Percentiles rank a stretch among this genome's conserved stretches.
These are phyloP conservation scores for Oryctes rhinoceros DNA, from an alignment of 1,140 invertebrate genomes.

Conservation along the genomic window DNA sequence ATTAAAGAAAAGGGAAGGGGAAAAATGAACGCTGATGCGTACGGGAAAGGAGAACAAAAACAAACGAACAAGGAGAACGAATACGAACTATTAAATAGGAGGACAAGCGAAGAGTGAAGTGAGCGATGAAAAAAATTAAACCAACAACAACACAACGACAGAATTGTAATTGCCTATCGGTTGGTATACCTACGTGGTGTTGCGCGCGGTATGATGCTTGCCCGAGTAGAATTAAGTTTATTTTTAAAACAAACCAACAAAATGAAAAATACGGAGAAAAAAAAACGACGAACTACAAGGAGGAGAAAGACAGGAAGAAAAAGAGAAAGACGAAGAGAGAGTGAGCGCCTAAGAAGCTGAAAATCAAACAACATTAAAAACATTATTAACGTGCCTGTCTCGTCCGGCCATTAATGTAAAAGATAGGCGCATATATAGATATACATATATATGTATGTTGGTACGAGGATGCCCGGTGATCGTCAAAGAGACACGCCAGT, in stretches of 20 bases:
- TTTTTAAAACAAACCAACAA: not conserved
- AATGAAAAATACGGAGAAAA: not conserved
- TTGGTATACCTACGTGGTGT: not conserved
- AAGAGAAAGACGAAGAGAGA: not conserved
- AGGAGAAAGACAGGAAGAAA: not conserved
- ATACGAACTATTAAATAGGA: conserved; percentile 17
- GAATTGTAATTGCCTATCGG: conserved; percentile 27
- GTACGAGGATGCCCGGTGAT: conserved; percentile 1
- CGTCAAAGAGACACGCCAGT: conserved; percentile 27
- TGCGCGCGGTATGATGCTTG: not conserved
- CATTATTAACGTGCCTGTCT: conserved; percentile 37
- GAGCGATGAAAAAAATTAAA: conserved; percentile 27
- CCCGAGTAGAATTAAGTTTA: not conserved
- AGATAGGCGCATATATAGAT: conserved; percentile 34
- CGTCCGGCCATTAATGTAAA: conserved; percentile 35
- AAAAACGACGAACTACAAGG: not conserved
- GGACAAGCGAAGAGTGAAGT: not conserved
- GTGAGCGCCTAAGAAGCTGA: not conserved
- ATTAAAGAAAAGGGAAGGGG: too few relatives aligned
- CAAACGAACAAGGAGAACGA: not conserved
- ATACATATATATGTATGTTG: too few relatives aligned
- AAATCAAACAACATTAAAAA: conserved; percentile 34
- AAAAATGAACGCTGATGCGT: too few relatives aligned
- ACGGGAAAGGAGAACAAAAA: not conserved
- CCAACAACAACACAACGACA: conserved; percentile 26